These are phyloP conservation scores for Falco concolor DNA, from an alignment of 2,797 vertebrate genomes.

Conservation along the genomic window DNA sequence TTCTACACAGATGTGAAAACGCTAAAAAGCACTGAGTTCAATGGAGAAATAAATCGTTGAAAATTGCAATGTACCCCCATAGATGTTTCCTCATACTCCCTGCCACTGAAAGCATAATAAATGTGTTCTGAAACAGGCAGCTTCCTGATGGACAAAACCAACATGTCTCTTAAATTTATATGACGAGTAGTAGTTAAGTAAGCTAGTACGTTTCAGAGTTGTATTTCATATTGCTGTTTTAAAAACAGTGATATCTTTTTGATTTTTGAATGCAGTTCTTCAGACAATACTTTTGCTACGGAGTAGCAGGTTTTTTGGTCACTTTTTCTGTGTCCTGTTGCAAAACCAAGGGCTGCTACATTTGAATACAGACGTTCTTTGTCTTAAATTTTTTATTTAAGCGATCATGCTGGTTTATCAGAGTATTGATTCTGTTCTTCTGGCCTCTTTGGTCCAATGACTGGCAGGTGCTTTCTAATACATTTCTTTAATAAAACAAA, in stretches of 20 bases:
- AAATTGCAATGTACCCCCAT: background rate
- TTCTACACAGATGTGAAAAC: background rate
- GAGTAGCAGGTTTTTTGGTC: background rate
- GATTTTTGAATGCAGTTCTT: background rate
- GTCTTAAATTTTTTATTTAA: slow-evolving; percentile 68
- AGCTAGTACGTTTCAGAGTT: background rate
- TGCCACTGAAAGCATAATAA: background rate
- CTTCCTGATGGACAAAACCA: background rate
- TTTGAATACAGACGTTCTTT: background rate
- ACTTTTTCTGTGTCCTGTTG: background rate
- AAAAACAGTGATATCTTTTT: background rate
- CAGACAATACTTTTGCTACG: background rate
- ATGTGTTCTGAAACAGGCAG: background rate
- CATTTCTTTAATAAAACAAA: slow-evolving; percentile 76
- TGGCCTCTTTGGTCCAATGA: slow-evolving; percentile 43
- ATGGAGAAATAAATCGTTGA: background rate
- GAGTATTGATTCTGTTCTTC: slow-evolving; percentile 58
- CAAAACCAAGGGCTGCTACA: background rate
- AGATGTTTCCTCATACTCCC: background rate
- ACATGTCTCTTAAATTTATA: background rate
- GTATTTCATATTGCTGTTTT: background rate
- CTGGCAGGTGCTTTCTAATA: slow-evolving; percentile 63
- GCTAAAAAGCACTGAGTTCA: background rate
- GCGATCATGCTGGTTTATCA: slow-evolving; percentile 30
- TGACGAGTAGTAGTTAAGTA: background rate